Base-by-base conservation (phyloP, 2,797 vertebrate species). In the Enteromius anoplus region DNA sequence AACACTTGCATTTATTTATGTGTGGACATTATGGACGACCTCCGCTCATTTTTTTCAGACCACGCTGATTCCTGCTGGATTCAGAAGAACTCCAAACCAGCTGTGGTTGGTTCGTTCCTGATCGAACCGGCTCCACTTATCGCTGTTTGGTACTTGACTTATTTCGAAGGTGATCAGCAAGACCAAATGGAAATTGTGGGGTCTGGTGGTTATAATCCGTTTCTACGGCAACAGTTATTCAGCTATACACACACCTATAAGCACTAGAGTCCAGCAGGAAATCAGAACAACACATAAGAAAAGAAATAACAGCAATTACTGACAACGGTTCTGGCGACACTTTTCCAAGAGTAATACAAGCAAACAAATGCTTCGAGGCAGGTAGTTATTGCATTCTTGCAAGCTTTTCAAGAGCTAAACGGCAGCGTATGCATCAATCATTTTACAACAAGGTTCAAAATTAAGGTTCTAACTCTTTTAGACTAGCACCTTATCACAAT, bases 401-500 rank as follows among this genome's bases (percentile, higher is more conserved):
- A 8, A 62, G 51, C 72, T 76, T 81, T 76, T 75, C 71, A 69
- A 62, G 21, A 49, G 66, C 42, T 55, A 71, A 75, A 71, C 3
- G 1, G 65, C 62, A 58, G 21, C 45, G 62, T 69, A 51, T 19
- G 5, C 42, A 29, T 78, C 40, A 53, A 29, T 81, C 42, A 68
- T 64, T 76, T 85, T 51, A 29, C 78, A 62, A 60, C 23, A 80
- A 69, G 37, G 10, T 53, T 72, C 32, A 71, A 47, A 76, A 70
- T 78, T 4, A 62, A 64, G 55, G 42, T 78, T 76, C 51, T 69
- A 69, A 78, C 62, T 80, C 12, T 91, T 83, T 93, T 94, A 92
- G 90, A 93, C 91, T 90, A 92, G 92, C 91, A 92, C 92, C 93
- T 94, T 94, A 91, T 91, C 91, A 90, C 89, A 91, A 90, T 88